Base-by-base conservation (phyloP, 2,113 vertebrate genomes). In the Vombatus ursinus region DNA sequence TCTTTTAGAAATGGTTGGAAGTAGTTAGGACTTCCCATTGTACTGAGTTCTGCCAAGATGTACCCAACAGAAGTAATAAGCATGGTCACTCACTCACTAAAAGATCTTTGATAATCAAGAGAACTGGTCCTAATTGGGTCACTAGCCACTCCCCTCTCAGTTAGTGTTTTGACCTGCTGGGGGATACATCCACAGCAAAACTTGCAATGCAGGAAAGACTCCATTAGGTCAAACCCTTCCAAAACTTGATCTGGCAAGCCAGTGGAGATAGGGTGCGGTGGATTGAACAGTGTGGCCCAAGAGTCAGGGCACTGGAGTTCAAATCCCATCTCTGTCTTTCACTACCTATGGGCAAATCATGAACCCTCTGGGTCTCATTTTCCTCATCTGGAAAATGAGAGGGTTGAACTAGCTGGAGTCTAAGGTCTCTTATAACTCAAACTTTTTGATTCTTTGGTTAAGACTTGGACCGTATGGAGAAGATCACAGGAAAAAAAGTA, bases 1-100 rank as follows among this genome's bases (percentile, higher is more conserved):
- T 97, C 90, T 84, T 84, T 84, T 10, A 37, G 37, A 95, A 93
- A 94, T 50, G 52, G 52, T 8, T 31, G 49, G 8, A 94, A 93
- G 12, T 31, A 28, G 31, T 94, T 93, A 2, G 68, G 19, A 31
- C 16, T 47, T 44, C 14, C 3, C 50, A 11, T 49, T 31, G 1
- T 49, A 8, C 44, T 49, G 47, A 37, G 11, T 24, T 94, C 49
- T 90, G 91, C 91, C 90, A 10, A 93, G 94, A 92, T 19, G 53
- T 50, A 68, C 16, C 37, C 68, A 50, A 91, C 0, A 52, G 44
- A 91, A 91, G n/a, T 14, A 23, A 90, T 84, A 90, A 23, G 37
- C 49, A 37, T 47, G 3, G 37, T 12, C 0, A 49, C 37, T 77
- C 14, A 77, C 53, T 49, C 24, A 50, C 26, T 31, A 47, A 53